phyloP scores from a whole-genome alignment of 2,888 invertebrate species.

The Clusia tigrina region DNA sequence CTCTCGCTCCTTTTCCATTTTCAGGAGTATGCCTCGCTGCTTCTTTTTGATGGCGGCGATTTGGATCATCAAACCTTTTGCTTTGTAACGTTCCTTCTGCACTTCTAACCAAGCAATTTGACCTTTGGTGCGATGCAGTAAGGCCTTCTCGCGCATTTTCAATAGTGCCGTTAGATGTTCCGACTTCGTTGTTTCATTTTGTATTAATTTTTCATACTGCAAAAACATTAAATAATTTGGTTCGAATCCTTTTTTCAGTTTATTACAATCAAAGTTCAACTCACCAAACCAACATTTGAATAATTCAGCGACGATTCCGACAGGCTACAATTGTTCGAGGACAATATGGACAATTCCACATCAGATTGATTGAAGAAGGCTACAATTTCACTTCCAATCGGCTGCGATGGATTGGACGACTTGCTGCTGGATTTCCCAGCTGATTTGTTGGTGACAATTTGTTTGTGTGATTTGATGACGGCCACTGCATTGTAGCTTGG shows the following conservation, averaged over 20 bases:
- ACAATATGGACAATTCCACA: conserved; percentile 40
- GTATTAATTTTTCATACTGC: conserved; percentile 71
- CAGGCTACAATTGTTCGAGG: conserved; percentile 36
- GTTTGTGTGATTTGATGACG: background rate
- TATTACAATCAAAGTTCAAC: conserved; percentile 24
- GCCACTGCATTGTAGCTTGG: conserved; percentile 33
- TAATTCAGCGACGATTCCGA: conserved; percentile 51
- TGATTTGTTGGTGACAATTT: background rate
- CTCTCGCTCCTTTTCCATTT: conserved; percentile 73
- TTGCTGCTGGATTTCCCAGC: background rate
- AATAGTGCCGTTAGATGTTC: conserved; percentile 73
- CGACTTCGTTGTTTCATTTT: conserved; percentile 73
- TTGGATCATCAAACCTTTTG: conserved; percentile 68
- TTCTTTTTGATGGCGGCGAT: conserved; percentile 72
- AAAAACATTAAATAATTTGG: conserved; percentile 24
- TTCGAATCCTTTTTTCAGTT: background rate
- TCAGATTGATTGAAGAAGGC: conserved; percentile 48
- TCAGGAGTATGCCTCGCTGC: conserved; percentile 72
- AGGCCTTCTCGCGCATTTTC: conserved; percentile 72
- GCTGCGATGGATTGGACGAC: background rate
- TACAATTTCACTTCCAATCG: conserved; percentile 47
- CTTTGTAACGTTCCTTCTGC: conserved; percentile 69
- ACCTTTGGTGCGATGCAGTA: conserved; percentile 73
- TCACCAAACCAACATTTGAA: conserved; percentile 56
- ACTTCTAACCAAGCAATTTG: conserved; percentile 73